Conservation (phyloP, 2,888 invertebrate genomes). For the Schizotus pectinicornis region DNA sequence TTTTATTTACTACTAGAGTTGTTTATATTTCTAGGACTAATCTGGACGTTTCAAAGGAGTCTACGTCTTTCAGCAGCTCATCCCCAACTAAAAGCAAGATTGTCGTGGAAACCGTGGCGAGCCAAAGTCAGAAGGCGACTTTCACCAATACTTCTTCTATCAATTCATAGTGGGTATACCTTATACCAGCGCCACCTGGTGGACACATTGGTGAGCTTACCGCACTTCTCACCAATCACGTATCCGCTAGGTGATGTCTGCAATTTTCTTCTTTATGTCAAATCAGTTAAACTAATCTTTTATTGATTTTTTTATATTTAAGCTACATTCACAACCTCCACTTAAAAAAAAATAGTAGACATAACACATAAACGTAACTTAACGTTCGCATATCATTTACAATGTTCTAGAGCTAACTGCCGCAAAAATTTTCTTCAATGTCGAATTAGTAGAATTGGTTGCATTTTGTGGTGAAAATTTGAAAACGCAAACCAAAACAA, state of each 20-base stretch:
- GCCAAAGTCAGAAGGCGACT: constrained; percentile 27
- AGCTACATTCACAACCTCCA: too few species aligned
- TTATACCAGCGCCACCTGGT: background rate
- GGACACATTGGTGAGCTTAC: background rate
- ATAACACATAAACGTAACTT: too few species aligned
- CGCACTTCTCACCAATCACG: background rate
- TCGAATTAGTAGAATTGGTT: too few species aligned
- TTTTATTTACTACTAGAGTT: too few species aligned
- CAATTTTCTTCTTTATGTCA: background rate
- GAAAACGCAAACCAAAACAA: too few species aligned
- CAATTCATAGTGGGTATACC: constrained; percentile 2
- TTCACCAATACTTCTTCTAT: constrained; percentile 3
- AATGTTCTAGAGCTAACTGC: too few species aligned
- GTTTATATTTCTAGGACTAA: constrained; percentile 54
- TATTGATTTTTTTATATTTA: too few species aligned
- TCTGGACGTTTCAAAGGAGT: constrained; percentile 63
- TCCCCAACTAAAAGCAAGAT: constrained; percentile 82
- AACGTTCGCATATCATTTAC: too few species aligned
- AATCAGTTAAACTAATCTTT: background rate
- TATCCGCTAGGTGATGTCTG: too few species aligned
- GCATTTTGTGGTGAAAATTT: too few species aligned
- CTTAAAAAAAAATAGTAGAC: too few species aligned
- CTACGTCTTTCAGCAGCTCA: constrained; percentile 74
- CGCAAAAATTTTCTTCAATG: too few species aligned
- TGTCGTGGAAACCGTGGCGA: constrained; percentile 75